phyloP scores from a whole-genome alignment of 2,113 vertebrate species.

The Callaeas wilsoni region DNA sequence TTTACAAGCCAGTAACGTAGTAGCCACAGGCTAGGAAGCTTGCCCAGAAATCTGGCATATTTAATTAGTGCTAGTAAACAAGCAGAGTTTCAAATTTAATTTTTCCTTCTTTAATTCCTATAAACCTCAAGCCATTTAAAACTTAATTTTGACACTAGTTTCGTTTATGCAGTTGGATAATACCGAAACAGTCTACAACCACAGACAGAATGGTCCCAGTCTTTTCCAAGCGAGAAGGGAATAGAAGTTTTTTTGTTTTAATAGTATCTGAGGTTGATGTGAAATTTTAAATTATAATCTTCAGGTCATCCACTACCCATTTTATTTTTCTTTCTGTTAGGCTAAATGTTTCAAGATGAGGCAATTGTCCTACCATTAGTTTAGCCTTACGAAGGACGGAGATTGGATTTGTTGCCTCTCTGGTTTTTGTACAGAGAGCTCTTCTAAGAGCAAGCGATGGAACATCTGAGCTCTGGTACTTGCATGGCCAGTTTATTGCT shows the following conservation, averaged over 20 bases:
- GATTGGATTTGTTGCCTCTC: neutral
- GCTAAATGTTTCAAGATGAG: neutral
- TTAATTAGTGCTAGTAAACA: slow-evolving; percentile 69
- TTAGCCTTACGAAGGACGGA: neutral
- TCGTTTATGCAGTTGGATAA: slow-evolving; percentile 40
- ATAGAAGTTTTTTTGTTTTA: slow-evolving; percentile 32
- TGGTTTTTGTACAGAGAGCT: neutral
- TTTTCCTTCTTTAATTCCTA: slow-evolving; percentile 62
- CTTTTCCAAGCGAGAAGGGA: slow-evolving; percentile 12
- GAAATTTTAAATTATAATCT: slow-evolving; percentile 17
- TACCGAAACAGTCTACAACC: slow-evolving; percentile 29
- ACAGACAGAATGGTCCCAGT: neutral
- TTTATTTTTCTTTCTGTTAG: neutral
- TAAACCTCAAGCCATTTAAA: slow-evolving; percentile 61
- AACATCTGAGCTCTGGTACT: neutral
- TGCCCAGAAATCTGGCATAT: slow-evolving; percentile 65
- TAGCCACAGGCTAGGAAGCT: slow-evolving; percentile 66
- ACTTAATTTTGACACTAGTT: slow-evolving; percentile 54
- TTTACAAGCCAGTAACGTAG: slow-evolving; percentile 66
- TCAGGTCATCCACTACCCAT: neutral
- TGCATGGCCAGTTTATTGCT: neutral
- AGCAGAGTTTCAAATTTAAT: slow-evolving; percentile 68
- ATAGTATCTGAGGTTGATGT: neutral
- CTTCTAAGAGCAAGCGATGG: neutral
- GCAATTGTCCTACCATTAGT: neutral